Evolutionary conservation across 2,113 vertebrate genomes (phyloP).

Genomic region (Corythoichthys haematopterus): DNA sequence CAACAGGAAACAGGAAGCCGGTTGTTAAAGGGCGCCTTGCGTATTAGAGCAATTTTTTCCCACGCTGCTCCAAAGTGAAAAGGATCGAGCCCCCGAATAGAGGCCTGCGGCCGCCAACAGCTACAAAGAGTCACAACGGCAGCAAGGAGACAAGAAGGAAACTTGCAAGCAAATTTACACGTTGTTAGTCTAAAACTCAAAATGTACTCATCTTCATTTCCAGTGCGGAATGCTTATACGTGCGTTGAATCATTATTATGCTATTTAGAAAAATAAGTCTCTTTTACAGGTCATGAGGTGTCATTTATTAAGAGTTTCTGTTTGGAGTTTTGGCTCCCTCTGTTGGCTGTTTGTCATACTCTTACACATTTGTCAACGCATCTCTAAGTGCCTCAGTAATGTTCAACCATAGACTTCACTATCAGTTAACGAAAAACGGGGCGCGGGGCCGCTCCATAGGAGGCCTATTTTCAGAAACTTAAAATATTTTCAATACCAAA

Average conservation of each 20-base stretch:
- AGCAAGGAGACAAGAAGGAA: not conserved
- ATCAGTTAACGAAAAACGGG: too few relatives aligned
- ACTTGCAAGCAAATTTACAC: not conserved
- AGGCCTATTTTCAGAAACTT: too few relatives aligned
- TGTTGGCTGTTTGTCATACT: not conserved
- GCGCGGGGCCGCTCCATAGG: too few relatives aligned
- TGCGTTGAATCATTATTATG: not conserved
- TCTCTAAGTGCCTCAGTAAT: too few relatives aligned
- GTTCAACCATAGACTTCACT: too few relatives aligned
- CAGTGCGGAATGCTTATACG: not conserved
- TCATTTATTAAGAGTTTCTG: not conserved
- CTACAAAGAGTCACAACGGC: not conserved
- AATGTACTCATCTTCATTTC: not conserved
- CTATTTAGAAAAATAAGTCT: not conserved
- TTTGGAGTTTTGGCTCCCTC: conserved; percentile 15
- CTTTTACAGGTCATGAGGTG: not conserved
- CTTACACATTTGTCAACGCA: too few relatives aligned
- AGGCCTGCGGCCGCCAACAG: not conserved
- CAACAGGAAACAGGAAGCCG: not conserved
- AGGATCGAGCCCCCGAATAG: not conserved
- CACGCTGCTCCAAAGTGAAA: not conserved
- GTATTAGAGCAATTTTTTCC: not conserved
- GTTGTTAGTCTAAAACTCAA: not conserved
- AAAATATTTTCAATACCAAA: too few relatives aligned
- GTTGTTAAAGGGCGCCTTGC: not conserved